Conservation (phyloP, 2,797 vertebrate genomes). For the Stomatorhinus walkeri region DNA sequence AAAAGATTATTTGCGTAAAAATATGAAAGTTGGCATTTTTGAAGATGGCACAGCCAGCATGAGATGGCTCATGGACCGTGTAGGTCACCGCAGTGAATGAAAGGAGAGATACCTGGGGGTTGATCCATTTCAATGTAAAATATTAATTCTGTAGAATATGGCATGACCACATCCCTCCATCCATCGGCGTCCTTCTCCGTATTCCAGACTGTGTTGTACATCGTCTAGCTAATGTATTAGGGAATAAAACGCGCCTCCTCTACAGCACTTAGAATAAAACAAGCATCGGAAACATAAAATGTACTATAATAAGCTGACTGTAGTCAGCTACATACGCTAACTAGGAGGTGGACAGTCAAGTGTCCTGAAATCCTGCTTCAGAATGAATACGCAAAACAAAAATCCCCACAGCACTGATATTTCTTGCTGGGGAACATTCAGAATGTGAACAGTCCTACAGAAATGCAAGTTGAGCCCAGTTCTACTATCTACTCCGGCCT, state of each 20-base stretch:
- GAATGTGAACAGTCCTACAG: conserved; percentile 31
- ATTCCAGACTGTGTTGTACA: conserved; percentile 92
- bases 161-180: conserved; percentile 91
- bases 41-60: neutral
- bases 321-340: neutral
- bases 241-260: conserved; percentile 28
- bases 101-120: conserved; percentile 73
- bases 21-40: neutral
- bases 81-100: neutral
- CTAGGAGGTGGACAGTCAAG: conserved; percentile 19
- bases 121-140: conserved; percentile 98
- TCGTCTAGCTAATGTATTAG: conserved; percentile 47
- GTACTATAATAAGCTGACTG: conserved; percentile 15
- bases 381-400: conserved; percentile 30
- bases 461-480: conserved; percentile 54
- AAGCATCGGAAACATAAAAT: conserved; percentile 18
- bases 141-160: conserved; percentile 91
- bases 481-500: conserved; percentile 50
- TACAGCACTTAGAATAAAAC: conserved; percentile 22
- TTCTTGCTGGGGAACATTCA: conserved; percentile 27
- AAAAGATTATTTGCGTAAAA: neutral
- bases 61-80: neutral
- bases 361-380: conserved; percentile 48
- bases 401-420: conserved; percentile 36
- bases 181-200: conserved; percentile 83